phyloP scores from a whole-genome alignment of 2,888 invertebrate genomes.

The Amblyjoppa proteus region DNA sequence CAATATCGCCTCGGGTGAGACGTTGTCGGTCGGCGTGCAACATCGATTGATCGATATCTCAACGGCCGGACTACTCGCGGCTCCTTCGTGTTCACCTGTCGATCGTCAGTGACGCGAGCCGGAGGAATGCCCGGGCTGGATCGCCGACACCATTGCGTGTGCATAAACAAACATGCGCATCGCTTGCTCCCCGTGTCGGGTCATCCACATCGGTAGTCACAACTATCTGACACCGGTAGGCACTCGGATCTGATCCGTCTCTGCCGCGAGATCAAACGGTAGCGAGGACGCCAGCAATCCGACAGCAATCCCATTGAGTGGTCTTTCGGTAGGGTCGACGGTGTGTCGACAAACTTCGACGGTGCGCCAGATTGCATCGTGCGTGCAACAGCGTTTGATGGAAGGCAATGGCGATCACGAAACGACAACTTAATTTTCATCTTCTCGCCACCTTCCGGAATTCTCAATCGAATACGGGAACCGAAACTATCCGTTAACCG shows the following conservation, averaged over 20 bases:
- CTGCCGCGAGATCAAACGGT: slow-evolving; percentile 25
- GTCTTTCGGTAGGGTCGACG: slow-evolving; percentile 1
- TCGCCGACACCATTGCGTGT: slow-evolving; percentile 33
- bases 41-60: slow-evolving; percentile 74
- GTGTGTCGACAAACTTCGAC: slow-evolving; percentile 51
- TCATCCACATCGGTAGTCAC: background rate
- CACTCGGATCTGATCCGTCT: slow-evolving; percentile 35
- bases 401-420: background rate
- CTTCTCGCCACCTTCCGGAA: too few species aligned
- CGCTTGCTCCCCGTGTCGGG: background rate
- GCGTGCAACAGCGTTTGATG: background rate
- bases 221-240: background rate
- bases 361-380: slow-evolving; percentile 44
- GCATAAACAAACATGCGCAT: slow-evolving; percentile 50
- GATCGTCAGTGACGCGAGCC: slow-evolving; percentile 47
- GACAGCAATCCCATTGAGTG: slow-evolving; percentile 30
- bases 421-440: background rate
- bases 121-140: background rate
- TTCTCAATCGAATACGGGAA: too few species aligned
- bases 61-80: slow-evolving; percentile 10
- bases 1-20: slow-evolving; percentile 37
- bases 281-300: slow-evolving; percentile 27
- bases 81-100: slow-evolving; percentile 56
- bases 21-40: slow-evolving; percentile 70
- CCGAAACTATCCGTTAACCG: too few species aligned